phyloP scores from a whole-genome alignment of 2,797 vertebrate genomes.

The Fratercula arctica region DNA sequence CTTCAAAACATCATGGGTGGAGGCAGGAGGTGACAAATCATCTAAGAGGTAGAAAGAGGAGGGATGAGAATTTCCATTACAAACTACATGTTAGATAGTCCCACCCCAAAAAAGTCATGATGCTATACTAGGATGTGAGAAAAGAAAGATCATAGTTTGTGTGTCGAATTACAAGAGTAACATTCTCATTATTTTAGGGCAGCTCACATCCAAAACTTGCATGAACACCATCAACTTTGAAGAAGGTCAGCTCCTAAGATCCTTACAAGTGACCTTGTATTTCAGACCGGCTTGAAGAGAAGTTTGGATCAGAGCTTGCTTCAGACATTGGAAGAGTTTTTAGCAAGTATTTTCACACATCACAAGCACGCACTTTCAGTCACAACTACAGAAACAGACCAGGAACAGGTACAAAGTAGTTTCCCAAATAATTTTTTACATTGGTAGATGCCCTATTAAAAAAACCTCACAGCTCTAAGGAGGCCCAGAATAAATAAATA shows the following conservation, averaged over 20 bases:
- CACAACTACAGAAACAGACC: neutral
- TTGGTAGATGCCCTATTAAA: neutral
- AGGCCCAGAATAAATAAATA: neutral
- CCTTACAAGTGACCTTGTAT: neutral
- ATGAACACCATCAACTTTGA: neutral
- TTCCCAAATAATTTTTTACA: neutral
- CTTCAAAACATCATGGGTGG: neutral
- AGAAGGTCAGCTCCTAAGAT: neutral
- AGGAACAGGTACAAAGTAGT: neutral
- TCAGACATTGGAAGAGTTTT: neutral
- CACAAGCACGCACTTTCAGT: neutral
- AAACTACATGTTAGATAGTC: neutral
- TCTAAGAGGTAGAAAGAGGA: neutral
- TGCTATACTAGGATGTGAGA: neutral
- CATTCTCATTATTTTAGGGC: neutral
- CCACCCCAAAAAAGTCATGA: neutral
- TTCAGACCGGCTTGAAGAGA: neutral
- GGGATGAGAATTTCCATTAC: conserved; percentile 11
- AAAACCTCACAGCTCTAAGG: neutral
- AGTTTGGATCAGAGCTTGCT: neutral
- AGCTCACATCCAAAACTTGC: neutral
- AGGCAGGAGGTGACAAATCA: neutral
- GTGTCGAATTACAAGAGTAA: neutral
- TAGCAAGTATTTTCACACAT: neutral
- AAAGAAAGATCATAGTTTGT: neutral